Evolutionary conservation across 2,797 vertebrate species (phyloP).

Genomic region (Lates japonicus): DNA sequence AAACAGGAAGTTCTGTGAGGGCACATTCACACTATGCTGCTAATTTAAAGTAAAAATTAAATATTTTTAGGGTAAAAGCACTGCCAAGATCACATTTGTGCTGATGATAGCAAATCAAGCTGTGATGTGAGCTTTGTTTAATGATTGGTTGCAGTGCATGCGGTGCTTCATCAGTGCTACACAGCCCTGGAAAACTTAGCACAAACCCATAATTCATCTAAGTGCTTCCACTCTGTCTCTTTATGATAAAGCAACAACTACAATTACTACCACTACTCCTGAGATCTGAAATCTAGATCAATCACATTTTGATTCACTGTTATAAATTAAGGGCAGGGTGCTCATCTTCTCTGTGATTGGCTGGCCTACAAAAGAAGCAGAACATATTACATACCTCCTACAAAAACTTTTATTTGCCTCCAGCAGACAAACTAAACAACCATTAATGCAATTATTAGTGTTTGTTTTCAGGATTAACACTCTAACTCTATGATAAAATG

Average conservation of each 20-base stretch:
- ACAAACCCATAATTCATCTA: constrained; percentile 33
- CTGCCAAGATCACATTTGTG: constrained; percentile 9
- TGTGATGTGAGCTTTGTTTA: constrained; percentile 46
- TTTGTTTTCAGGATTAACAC: neutral
- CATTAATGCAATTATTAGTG: neutral
- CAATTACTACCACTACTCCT: neutral
- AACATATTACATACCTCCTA: neutral
- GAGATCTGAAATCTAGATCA: neutral
- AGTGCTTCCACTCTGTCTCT: constrained; percentile 2
- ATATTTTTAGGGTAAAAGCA: neutral
- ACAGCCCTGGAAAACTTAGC: constrained; percentile 4
- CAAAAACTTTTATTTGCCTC: neutral
- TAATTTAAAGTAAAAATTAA: neutral
- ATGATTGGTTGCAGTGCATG: constrained; percentile 19
- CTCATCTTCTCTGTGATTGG: neutral
- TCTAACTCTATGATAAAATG: neutral
- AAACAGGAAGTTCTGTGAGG: constrained; percentile 16
- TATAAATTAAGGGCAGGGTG: neutral
- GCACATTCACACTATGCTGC: neutral
- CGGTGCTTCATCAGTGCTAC: constrained; percentile 29
- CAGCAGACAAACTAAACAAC: neutral
- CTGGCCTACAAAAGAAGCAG: neutral
- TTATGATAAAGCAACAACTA: neutral
- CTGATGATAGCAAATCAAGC: constrained; percentile 32
- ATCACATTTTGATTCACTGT: constrained; percentile 8